A percentile compares a stretch with the other conserved stretches of the same genome.
Conservation (phyloP, 1,140 invertebrate species). For the Zophobas morio region DNA sequence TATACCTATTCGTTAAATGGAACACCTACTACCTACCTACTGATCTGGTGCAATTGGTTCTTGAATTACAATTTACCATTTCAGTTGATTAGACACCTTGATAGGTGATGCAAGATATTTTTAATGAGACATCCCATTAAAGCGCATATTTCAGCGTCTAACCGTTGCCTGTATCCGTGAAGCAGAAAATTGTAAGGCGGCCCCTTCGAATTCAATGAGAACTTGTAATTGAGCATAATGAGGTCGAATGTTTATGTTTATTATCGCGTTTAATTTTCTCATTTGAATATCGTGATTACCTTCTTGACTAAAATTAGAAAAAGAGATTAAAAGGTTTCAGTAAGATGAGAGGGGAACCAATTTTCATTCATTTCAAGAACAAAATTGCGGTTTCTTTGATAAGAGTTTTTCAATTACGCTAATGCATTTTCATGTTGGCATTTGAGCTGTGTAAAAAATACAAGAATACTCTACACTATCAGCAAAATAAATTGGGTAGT, state of each 20-base stretch:
- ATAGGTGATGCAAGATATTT: no score
- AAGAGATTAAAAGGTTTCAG: not conserved
- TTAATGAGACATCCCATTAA: no score
- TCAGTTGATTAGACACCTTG: no score
- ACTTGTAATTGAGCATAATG: not conserved
- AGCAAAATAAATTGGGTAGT: slow-evolving; percentile 32
- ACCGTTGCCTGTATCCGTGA: no score
- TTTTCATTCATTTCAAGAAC: slow-evolving; percentile 8
- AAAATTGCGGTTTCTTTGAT: slow-evolving; percentile 21
- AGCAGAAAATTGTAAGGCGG: no score
- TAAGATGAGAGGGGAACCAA: not conserved
- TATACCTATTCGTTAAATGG: no score
- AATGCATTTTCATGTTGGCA: slow-evolving; percentile 14
- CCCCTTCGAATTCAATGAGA: not conserved
- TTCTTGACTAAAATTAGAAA: not conserved
- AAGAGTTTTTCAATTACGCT: slow-evolving; percentile 15
- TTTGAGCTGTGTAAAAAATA: not conserved
- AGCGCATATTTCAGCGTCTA: no score
- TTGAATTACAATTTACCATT: no score
- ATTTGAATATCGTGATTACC: slow-evolving; percentile 1
- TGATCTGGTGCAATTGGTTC: no score
- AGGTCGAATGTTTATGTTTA: not conserved
- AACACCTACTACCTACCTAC: no score
- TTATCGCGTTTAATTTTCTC: not conserved
- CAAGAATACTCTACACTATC: slow-evolving; percentile 5